Evolutionary conservation across 2,888 invertebrate genomes (phyloP).

Genomic region (Caenorhabditis angaria): DNA sequence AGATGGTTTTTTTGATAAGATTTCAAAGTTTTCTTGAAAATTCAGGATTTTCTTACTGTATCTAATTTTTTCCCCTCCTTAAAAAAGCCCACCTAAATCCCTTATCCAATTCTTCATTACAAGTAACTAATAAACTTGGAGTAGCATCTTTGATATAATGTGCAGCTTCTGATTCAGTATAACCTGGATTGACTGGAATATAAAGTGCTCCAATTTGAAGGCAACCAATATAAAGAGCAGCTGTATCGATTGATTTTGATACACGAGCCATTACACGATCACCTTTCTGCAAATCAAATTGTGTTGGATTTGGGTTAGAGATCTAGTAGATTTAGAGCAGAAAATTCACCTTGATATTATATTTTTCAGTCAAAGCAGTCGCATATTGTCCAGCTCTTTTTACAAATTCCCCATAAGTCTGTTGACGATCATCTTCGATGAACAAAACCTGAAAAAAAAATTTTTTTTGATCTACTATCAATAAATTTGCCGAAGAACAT

Average conservation of each 20-base stretch:
- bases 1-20: too few species aligned
- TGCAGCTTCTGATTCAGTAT: constrained; percentile 66
- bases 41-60: too few species aligned
- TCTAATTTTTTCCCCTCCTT: too few species aligned
- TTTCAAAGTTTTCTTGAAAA: too few species aligned
- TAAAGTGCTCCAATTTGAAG: constrained; percentile 68
- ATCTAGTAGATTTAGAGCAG: too few species aligned
- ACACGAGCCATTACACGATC: constrained; percentile 68
- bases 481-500: too few species aligned
- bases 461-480: too few species aligned
- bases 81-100: constrained; percentile 14
- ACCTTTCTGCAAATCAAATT: constrained; percentile 59
- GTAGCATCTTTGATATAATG: constrained; percentile 70
- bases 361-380: constrained; percentile 54
- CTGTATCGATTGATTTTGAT: constrained; percentile 62
- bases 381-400: constrained; percentile 62
- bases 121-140: constrained; percentile 65
- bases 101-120: constrained; percentile 49
- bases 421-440: constrained; percentile 42
- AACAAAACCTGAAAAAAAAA: constrained; percentile 44
- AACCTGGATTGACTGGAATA: constrained; percentile 69
- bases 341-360: constrained; percentile 51
- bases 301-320: too few species aligned
- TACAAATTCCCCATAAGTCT: constrained; percentile 62
- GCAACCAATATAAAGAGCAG: constrained; percentile 69